A percentile compares a stretch with the other conserved stretches of the same genome.
Conservation (phyloP, 2,888 invertebrate species). For the Taphrorychus bicolor region DNA sequence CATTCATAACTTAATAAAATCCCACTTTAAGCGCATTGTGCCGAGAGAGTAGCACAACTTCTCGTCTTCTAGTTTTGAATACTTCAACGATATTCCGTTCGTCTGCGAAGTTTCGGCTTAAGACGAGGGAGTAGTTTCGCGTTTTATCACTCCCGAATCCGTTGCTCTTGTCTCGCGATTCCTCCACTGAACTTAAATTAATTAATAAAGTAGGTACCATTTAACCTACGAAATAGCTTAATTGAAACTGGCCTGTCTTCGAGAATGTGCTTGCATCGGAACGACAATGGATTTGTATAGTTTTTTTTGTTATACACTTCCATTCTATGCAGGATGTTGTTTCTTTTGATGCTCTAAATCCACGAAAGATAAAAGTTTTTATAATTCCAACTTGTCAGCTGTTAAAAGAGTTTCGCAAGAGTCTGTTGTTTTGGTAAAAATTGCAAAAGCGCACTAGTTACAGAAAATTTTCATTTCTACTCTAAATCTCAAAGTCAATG, state of each 20-base stretch:
- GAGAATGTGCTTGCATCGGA: too few species aligned
- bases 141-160: slow-evolving; percentile 13
- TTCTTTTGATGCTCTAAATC: too few species aligned
- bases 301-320: too few species aligned
- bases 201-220: slow-evolving; percentile 5
- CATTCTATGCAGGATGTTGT: too few species aligned
- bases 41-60: slow-evolving; percentile 18
- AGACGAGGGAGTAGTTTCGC: slow-evolving; percentile 15
- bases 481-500: too few species aligned
- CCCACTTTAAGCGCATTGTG: slow-evolving; percentile 26
- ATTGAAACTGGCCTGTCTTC: neutral
- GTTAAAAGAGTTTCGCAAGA: too few species aligned
- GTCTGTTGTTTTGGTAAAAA: too few species aligned
- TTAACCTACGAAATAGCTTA: slow-evolving; percentile 5
- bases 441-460: too few species aligned
- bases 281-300: too few species aligned
- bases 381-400: too few species aligned
- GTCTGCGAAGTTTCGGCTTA: slow-evolving; percentile 26
- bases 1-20: slow-evolving; percentile 34
- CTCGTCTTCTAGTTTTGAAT: slow-evolving; percentile 26
- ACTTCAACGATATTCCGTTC: slow-evolving; percentile 29
- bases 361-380: too few species aligned
- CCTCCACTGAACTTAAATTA: slow-evolving; percentile 8
- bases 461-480: too few species aligned
- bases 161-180: slow-evolving; percentile 8